Evolutionary conservation across 1,140 invertebrate species (phyloP).

Genomic region (Bombus ignitus): DNA sequence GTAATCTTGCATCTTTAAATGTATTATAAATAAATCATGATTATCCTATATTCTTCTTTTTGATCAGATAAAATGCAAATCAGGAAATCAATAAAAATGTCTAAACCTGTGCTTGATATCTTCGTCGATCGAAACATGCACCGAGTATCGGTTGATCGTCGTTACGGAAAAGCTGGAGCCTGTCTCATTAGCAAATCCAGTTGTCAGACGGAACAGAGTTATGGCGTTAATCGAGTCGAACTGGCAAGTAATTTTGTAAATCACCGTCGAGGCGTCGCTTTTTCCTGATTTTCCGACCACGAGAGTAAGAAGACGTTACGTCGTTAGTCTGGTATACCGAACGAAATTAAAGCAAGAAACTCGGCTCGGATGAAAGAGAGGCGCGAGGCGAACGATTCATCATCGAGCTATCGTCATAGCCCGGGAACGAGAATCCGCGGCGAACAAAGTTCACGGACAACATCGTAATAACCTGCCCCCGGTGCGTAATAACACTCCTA

Average conservation of each 20-base stretch:
- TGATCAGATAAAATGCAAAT: too few species aligned
- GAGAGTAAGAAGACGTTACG: constrained; percentile 11
- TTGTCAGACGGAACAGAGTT: neutral
- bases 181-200: constrained; percentile 22
- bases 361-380: neutral
- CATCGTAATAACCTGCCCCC: constrained; percentile 33
- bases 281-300: constrained; percentile 9
- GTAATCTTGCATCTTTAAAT: too few species aligned
- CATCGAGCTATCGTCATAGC: constrained; percentile 5
- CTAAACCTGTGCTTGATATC: neutral
- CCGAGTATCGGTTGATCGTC: neutral
- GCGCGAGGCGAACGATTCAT: constrained; percentile 16
- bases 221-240: constrained; percentile 7
- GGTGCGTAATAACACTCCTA: constrained; percentile 45
- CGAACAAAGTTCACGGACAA: constrained; percentile 34
- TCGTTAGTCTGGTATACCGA: constrained; percentile 8
- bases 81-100: neutral
- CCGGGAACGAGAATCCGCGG: neutral
- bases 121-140: neutral
- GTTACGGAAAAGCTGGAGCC: neutral
- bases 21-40: too few species aligned
- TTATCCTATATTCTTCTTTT: too few species aligned
- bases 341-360: constrained; percentile 26
- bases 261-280: neutral
- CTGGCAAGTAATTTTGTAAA: constrained; percentile 18